phyloP scores from a whole-genome alignment of 2,888 invertebrate species.

The Trissolcus japonicus region DNA sequence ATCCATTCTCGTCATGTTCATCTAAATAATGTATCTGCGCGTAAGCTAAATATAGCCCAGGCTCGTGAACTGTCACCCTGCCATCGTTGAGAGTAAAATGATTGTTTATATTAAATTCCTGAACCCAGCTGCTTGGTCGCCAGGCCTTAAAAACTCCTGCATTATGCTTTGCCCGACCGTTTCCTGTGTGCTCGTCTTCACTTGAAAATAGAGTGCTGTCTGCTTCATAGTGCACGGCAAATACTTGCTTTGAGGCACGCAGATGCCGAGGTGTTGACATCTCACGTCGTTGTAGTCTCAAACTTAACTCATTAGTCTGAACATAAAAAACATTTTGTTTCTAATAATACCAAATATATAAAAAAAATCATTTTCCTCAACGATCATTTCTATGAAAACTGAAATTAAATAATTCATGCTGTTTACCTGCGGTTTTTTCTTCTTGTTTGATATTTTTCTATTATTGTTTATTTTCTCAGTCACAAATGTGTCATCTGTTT shows the following conservation, averaged over 20 bases:
- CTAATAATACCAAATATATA: too few species aligned
- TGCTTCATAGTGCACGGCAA: slow-evolving; percentile 68
- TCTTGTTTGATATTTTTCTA: not conserved
- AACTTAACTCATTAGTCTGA: slow-evolving; percentile 29
- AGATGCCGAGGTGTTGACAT: slow-evolving; percentile 63
- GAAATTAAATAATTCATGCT: not conserved
- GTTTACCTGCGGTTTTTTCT: not conserved
- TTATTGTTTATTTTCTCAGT: not conserved
- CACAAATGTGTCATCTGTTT: not conserved
- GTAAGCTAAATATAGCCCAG: slow-evolving; percentile 87
- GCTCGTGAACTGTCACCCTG: slow-evolving; percentile 82
- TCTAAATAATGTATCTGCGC: slow-evolving; percentile 90
- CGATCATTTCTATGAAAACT: not conserved
- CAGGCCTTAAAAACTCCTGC: slow-evolving; percentile 82
- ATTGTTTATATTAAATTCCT: slow-evolving; percentile 79
- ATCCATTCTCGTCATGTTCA: slow-evolving; percentile 86
- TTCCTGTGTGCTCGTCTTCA: slow-evolving; percentile 77
- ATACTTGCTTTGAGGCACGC: slow-evolving; percentile 62
- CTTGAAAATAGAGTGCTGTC: slow-evolving; percentile 63
- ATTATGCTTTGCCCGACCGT: slow-evolving; percentile 82
- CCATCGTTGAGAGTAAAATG: slow-evolving; percentile 82
- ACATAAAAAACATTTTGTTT: not conserved
- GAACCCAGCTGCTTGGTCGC: slow-evolving; percentile 82
- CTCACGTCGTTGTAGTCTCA: slow-evolving; percentile 54
- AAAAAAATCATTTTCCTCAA: too few species aligned